Evolutionary conservation across 2,113 vertebrate genomes (phyloP), one percentile per base, ranked within the genome.

Genomic region (Lipophrys pholis): DNA sequence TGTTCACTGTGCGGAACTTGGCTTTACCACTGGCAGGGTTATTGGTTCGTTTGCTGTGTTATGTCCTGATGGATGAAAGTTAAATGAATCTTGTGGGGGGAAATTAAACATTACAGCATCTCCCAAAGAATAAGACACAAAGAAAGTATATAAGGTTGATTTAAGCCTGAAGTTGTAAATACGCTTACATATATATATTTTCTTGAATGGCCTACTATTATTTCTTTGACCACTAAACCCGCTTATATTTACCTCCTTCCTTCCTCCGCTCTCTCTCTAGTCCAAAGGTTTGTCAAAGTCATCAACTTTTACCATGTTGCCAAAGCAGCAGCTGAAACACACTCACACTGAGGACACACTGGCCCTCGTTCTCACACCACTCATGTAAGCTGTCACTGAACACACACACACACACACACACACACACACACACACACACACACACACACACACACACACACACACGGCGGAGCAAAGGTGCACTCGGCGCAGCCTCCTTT

Each of bases 281-380:
- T 91, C 76, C 82, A 88, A 89, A 89, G 87, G 80, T 88, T 65
- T 74, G 67, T 67, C 4, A 8, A 70, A 82, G 76, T 88, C 85
- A 74, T 85, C 82, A 83, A 76, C 81, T 82, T 84, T 43, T 58
- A 49, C 49, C 50, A 71, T 81, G 77, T 81, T 86, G 83, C 72
- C 85, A 83, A 82, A 86, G 89, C 85, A 84, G 78, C 84, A 35
- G 66, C 67, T 79, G 77, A 78, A 82, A 82, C 74, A 72, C 78
- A 60, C 72, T 60, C 46, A 0, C 52, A 21, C 3, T 46, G 35
- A 76, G 63, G 69, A 60, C 48, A 42, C 21, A 38, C 39, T 54
- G 48, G 65, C 65, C 51, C 35, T 58, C 43, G 40, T 69, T 69
- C 65, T 60, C 59, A 63, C 73, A 60, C 78, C 54, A 15, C 59